These are phyloP conservation scores for Hybognathus amarus DNA, from an alignment of 2,797 vertebrate species.

Conservation along the genomic window DNA sequence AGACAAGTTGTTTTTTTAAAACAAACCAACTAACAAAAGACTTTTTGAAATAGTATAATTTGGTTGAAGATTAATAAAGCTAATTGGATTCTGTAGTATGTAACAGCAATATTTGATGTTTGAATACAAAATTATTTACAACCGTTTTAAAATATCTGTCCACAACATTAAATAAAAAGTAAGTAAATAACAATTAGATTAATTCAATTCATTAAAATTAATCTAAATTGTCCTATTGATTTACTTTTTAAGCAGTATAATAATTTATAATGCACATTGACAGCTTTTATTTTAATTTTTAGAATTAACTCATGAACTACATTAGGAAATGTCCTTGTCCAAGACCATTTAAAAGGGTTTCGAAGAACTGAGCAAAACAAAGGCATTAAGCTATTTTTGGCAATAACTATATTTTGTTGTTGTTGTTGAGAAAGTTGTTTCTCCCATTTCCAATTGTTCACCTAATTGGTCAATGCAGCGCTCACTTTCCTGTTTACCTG, in stretches of 20 bases:
- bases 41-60: not conserved
- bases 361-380: constrained; percentile 10
- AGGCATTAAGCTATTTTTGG: not conserved
- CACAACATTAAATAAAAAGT: not conserved
- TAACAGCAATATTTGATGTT: not conserved
- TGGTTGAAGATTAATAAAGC: not conserved
- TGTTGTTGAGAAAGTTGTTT: not conserved
- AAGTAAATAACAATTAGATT: not conserved
- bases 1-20: not conserved
- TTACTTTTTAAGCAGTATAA: not conserved
- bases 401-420: not conserved
- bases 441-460: constrained; percentile 15
- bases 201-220: not conserved
- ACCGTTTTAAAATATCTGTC: not conserved
- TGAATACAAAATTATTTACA: not conserved
- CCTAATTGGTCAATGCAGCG: constrained; percentile 18
- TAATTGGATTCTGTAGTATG: not conserved
- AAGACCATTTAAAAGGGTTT: not conserved
- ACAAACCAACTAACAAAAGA: not conserved
- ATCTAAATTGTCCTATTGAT: not conserved
- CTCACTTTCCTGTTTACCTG: constrained; percentile 78
- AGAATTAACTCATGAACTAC: not conserved
- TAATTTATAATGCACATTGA: not conserved
- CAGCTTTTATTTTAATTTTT: not conserved
- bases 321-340: not conserved